These are phyloP conservation scores for Steromphala cineraria DNA, from an alignment of 2,888 invertebrate species.

Conservation along the genomic window DNA sequence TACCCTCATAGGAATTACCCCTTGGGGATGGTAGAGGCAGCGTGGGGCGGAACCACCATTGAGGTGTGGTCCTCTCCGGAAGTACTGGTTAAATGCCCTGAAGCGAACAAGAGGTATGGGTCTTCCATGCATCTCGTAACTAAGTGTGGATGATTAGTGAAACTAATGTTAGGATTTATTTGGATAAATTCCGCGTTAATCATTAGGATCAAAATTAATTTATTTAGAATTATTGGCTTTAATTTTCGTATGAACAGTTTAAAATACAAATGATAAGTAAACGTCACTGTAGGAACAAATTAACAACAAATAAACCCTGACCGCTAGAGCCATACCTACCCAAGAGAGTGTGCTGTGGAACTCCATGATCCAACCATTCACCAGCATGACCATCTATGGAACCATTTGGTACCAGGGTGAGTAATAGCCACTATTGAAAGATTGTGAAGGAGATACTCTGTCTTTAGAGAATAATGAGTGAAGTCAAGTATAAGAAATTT, in stretches of 20 bases:
- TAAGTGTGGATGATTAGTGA: neutral
- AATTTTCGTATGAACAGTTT: no score
- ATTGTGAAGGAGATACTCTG: no score
- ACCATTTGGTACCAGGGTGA: slow-evolving; percentile 68
- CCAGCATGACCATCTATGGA: slow-evolving; percentile 59
- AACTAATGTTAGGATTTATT: no score
- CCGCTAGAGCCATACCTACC: neutral
- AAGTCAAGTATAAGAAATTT: no score
- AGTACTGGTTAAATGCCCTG: slow-evolving; percentile 17
- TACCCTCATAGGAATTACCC: slow-evolving; percentile 45
- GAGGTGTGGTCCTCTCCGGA: slow-evolving; percentile 38
- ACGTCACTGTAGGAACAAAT: no score
- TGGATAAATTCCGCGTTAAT: no score
- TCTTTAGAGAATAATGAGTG: no score
- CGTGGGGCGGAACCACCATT: slow-evolving; percentile 44
- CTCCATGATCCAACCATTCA: slow-evolving; percentile 63
- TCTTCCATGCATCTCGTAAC: neutral
- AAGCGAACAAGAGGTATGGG: neutral
- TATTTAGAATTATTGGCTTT: no score
- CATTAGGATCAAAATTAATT: no score
- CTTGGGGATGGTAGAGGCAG: slow-evolving; percentile 41
- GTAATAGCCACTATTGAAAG: neutral
- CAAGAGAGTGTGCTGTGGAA: slow-evolving; percentile 53
- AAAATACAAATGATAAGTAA: no score
- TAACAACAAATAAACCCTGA: neutral